Evolutionary conservation across 2,797 vertebrate genomes (phyloP), one percentile per base, ranked within the genome.

Genomic region (Eulemur coronatus): DNA sequence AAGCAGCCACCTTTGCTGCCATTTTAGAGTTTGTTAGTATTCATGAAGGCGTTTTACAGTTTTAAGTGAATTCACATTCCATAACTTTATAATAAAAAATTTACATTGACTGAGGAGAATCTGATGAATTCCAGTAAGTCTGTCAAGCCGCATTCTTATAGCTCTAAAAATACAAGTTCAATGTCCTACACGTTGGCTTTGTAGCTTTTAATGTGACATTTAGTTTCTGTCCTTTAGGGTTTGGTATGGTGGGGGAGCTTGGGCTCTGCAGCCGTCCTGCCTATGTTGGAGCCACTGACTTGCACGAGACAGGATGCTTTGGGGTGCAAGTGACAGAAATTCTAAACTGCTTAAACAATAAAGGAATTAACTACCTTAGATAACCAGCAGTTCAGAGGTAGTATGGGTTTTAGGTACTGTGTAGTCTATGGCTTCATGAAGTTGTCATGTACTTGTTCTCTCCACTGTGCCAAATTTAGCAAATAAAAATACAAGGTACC

Each of bases 61-160:
- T 84, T 93, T 94, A 86, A 95, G 88, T 80, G 85, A 95, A 88
- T 97, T 93, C 89, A 46, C 3, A 0, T 91, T 85, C 95, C 28
- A 2, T 76, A 90, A 89, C 96, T 97, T 95, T 84, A 88, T 96
- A 96, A 97, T 96, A 96, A 95, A 88, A 89, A 82, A 95, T 97
- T 95, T 97, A 95, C 96, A 95, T 86, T 78, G 72, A 76, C 97
- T 78, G 84, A 95, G 82, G 97, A 96, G 90, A 97, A 97, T 95
- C 93, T 96, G 97, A 89, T 94, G 81, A 96, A 96, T 96, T 94
- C 94, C 78, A 96, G 92, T 43, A 59, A 90, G 86, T 89, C 85
- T 89, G 87, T 91, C 82, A 93, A 88, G 84, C 82, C 72, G 81
- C 14, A 28, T 91, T 84, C 52, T 78, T 93, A 95, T 9, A 20